Evolutionary conservation across 2,888 invertebrate species (phyloP), one percentile per base, ranked within the genome.

Genomic region (Enchytraeus crypticus): DNA sequence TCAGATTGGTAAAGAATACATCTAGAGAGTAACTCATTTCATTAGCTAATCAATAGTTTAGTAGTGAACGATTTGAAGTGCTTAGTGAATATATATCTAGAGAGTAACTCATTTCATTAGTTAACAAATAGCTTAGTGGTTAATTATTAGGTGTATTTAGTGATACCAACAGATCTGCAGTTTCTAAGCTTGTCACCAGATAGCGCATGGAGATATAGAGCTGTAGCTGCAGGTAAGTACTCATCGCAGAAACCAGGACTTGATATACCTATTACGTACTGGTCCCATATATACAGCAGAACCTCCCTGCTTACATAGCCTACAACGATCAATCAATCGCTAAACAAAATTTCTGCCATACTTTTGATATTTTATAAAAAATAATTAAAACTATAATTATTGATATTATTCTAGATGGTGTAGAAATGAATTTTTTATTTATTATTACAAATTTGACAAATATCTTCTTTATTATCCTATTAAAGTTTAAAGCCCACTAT

Each of bases 241-340:
- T 76, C 74, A n/a, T 73, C 71, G 53, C 72, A 70, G 61, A 75
- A 77, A 0, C 73, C 76, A 27, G 77, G 74, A 0, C 71, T 71
- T 59, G 78, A 77, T 29, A 73, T 61, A 1, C 76, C 75, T 30
- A 79, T 74, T 51, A 78, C 69, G 51, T 77, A 78, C 71, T 79
- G 77, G 64, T 79, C 78, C 78, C 78, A 79, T 3, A 77, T 71
- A 63, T 72, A 79, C 61, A 77, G 63, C 45, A 77, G 59, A 4
- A 75, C 72, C 26, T 75, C 74, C 65, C 71, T 70, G 46, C 71
- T 70, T 30, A 77, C 63, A 62, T 73, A 75, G 26, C 75, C 77
- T 76, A 66, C 27, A 62, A 21, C 34, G 11, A 29, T 5, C 53
- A 51, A 30, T 1, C 33, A n/a, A n/a, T n/a, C n/a, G n/a, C n/a